A percentile compares a stretch with the other conserved stretches of the same genome.
phyloP scores from a whole-genome alignment of 2,113 vertebrate species.

The Phalacrocorax brasilianus region DNA sequence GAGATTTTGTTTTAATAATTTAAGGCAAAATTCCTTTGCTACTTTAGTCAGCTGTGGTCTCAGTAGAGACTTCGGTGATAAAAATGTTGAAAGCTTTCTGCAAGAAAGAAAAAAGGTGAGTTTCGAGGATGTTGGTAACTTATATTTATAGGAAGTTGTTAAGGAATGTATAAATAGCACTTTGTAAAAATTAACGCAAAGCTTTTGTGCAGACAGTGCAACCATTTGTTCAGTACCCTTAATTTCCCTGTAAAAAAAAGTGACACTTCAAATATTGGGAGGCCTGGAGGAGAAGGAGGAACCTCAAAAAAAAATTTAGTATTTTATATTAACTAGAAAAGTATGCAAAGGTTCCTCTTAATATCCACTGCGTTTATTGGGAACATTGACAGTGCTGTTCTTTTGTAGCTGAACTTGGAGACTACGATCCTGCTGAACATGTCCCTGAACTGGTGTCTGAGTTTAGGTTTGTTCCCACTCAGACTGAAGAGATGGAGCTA shows the following conservation, averaged over 20 bases:
- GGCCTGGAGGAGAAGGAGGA: not conserved
- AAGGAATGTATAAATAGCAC: not conserved
- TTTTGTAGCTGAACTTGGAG: constrained; percentile 90
- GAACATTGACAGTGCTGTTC: not conserved
- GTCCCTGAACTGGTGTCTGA: constrained; percentile 91
- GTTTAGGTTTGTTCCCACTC: constrained; percentile 91
- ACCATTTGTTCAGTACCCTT: not conserved
- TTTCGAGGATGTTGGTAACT: not conserved
- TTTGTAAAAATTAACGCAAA: not conserved
- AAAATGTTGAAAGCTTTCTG: not conserved
- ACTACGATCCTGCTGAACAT: constrained; percentile 91
- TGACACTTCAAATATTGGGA: not conserved
- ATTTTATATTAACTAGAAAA: not conserved
- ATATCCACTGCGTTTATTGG: not conserved
- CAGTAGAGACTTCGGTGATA: not conserved
- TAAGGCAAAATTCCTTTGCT: not conserved
- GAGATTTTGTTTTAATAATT: not conserved
- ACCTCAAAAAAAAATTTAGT: not conserved
- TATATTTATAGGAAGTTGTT: not conserved
- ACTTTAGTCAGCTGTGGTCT: not conserved
- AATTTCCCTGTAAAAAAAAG: not conserved
- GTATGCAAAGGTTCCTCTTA: not conserved
- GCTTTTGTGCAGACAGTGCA: not conserved
- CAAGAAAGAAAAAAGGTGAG: not conserved
- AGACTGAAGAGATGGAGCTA: constrained; percentile 92